Conservation (phyloP, 53 echinoderm and acorn worm species). For the Arbacia lixula region DNA sequence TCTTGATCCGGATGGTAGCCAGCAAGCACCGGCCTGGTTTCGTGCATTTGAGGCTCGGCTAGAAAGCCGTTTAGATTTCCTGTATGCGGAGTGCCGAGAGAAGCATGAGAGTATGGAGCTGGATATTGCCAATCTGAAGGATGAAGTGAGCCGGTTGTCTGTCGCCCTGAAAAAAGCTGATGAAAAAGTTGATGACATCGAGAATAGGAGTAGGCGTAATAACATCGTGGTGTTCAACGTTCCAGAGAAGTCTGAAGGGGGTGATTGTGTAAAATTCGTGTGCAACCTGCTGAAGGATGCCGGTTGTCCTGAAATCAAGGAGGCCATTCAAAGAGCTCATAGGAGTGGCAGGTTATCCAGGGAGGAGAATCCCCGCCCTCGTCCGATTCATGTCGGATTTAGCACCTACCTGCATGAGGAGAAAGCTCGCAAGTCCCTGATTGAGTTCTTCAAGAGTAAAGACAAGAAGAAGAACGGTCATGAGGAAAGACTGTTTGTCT, state of each 20-base stretch:
- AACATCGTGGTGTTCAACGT: conserved; percentile 14
- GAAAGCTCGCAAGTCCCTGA: too few species aligned
- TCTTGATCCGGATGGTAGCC: neutral
- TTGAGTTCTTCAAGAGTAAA: too few species aligned
- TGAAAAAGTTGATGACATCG: conserved; percentile 19
- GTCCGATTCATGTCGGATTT: neutral
- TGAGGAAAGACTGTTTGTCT: too few species aligned
- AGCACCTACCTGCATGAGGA: neutral
- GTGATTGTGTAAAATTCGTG: neutral
- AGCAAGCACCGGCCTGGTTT: neutral
- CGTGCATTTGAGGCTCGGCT: conserved; percentile 1
- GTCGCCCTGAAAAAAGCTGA: conserved; percentile 24
- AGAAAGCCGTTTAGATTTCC: neutral
- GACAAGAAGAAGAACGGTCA: too few species aligned
- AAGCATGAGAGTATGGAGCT: neutral
- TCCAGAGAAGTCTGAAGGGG: conserved; percentile 8
- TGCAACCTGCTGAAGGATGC: neutral
- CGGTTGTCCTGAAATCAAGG: neutral
- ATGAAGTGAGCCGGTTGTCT: neutral
- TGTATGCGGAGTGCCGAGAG: too few species aligned
- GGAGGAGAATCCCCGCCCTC: conserved; percentile 13
- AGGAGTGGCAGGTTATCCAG: conserved; percentile 4
- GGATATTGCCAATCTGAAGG: neutral
- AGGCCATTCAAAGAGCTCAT: conserved; percentile 1
- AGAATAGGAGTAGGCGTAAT: conserved; percentile 7